Evolutionary conservation across 2,888 invertebrate species (phyloP).

Genomic region (Bedellia somnulentella): DNA sequence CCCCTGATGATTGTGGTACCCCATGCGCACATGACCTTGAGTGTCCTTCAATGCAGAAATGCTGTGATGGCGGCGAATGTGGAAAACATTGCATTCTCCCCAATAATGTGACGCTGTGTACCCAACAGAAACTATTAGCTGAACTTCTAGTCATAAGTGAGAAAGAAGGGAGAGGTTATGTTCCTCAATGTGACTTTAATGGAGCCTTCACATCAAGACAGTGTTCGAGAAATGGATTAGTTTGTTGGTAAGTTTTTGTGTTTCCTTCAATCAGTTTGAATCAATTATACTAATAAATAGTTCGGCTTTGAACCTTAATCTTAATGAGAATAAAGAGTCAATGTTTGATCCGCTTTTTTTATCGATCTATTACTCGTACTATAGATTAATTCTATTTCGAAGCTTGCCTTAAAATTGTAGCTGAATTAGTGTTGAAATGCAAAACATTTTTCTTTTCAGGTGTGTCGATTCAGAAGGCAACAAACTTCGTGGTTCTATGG

Average conservation of each 20-base stretch:
- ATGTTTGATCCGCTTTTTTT: too few relatives aligned
- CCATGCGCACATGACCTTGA: slow-evolving; percentile 79
- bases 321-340: too few relatives aligned
- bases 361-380: too few relatives aligned
- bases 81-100: slow-evolving; percentile 75
- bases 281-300: slow-evolving; percentile 1
- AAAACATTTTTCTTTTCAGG: slow-evolving; percentile 20
- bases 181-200: slow-evolving; percentile 75
- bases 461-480: slow-evolving; percentile 80
- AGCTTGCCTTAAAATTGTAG: too few relatives aligned
- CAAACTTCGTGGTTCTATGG: slow-evolving; percentile 79
- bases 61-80: slow-evolving; percentile 74
- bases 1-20: slow-evolving; percentile 59
- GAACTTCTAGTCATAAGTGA: slow-evolving; percentile 77
- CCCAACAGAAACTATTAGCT: slow-evolving; percentile 76
- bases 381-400: too few relatives aligned
- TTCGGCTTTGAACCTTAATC: too few relatives aligned
- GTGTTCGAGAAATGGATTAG: slow-evolving; percentile 81
- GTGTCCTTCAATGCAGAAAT: slow-evolving; percentile 80
- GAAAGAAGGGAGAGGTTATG: slow-evolving; percentile 78
- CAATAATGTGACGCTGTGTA: slow-evolving; percentile 75
- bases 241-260: slow-evolving; percentile 75
- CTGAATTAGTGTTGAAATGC: too few relatives aligned
- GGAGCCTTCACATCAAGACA: slow-evolving; percentile 75
- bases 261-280: neutral